Conservation (phyloP, 2,113 vertebrate genomes). For the Podarcis cretensis region DNA sequence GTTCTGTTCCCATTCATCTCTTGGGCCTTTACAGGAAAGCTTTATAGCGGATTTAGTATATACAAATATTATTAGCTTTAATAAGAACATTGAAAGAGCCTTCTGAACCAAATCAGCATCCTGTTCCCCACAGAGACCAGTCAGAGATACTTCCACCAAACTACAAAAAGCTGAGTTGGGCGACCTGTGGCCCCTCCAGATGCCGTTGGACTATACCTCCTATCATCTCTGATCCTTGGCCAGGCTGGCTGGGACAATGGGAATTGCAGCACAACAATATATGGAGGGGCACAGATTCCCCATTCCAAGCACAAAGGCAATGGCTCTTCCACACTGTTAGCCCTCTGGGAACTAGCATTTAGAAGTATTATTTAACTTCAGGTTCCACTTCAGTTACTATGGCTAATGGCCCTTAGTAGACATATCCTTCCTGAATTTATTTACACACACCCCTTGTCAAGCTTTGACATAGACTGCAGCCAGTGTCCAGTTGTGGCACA, state of each 20-base stretch:
- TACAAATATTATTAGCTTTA: background rate
- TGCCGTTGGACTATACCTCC: too few relatives aligned
- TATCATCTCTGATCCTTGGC: too few relatives aligned
- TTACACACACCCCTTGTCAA: background rate
- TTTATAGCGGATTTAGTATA: background rate
- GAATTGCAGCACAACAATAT: too few relatives aligned
- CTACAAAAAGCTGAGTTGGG: too few relatives aligned
- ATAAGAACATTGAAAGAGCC: background rate
- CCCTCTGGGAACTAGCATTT: too few relatives aligned
- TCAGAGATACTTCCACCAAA: background rate
- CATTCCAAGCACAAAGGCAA: too few relatives aligned
- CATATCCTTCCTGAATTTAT: background rate
- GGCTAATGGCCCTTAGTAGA: background rate
- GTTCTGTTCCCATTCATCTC: background rate
- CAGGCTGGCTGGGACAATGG: too few relatives aligned
- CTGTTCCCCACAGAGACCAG: background rate
- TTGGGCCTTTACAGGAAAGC: background rate
- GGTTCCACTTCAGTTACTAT: background rate
- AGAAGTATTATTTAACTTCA: too few relatives aligned
- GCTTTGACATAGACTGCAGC: background rate
- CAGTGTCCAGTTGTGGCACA: background rate
- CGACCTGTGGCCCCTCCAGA: too few relatives aligned
- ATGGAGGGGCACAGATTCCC: too few relatives aligned
- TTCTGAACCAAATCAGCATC: background rate
- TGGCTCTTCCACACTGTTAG: background rate